Conservation (phyloP, 1,140 invertebrate species). For the Eumeta japonica region DNA sequence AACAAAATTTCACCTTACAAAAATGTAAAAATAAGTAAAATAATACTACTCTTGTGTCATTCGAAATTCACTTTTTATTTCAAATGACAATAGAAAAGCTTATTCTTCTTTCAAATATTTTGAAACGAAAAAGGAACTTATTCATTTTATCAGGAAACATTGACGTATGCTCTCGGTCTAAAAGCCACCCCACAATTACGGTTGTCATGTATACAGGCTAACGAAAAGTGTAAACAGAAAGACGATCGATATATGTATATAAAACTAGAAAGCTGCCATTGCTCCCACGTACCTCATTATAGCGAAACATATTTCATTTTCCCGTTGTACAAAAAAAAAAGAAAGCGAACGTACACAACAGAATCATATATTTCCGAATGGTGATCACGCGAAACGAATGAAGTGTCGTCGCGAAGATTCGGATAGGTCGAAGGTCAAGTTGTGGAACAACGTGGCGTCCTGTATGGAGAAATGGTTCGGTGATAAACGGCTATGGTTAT, state of each 20-base stretch:
- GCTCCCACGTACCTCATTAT: conserved; percentile 23
- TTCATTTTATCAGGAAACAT: too few species aligned
- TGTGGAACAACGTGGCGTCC: conserved; percentile 52
- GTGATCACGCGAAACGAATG: conserved; percentile 28
- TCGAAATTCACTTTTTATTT: too few species aligned
- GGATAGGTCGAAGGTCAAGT: conserved; percentile 28
- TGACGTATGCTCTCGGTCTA: too few species aligned
- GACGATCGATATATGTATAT: conserved; percentile 42
- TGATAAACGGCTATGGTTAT: conserved; percentile 82
- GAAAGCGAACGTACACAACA: too few species aligned
- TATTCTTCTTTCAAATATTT: too few species aligned
- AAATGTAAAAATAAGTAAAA: too few species aligned
- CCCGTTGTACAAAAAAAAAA: conserved; percentile 23
- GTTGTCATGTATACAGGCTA: conserved; percentile 53
- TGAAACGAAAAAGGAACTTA: too few species aligned
- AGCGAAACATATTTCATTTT: conserved; percentile 33
- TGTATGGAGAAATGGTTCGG: conserved; percentile 88
- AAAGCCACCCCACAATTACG: too few species aligned
- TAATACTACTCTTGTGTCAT: too few species aligned
- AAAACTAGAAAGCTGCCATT: too few species aligned
- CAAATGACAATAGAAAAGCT: too few species aligned
- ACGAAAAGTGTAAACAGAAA: conserved; percentile 52
- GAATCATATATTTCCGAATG: not conserved
- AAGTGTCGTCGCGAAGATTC: conserved; percentile 20
- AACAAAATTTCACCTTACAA: too few species aligned